Evolutionary conservation across 2,797 vertebrate genomes (phyloP).

Genomic region (Buceros bicornis): DNA sequence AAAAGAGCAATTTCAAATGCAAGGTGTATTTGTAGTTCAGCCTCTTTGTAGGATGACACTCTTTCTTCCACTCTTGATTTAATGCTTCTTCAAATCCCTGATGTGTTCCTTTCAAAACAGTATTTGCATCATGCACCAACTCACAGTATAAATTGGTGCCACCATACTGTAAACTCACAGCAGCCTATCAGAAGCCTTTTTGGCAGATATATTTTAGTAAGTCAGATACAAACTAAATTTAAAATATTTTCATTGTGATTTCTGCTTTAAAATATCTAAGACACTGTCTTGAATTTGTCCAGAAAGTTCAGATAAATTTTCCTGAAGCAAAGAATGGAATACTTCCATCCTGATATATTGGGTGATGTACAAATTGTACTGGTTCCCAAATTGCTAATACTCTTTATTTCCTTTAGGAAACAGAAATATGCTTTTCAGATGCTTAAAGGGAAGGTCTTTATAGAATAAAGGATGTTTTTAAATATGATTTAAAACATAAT

Average conservation of each 20-base stretch:
- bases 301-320: conserved; percentile 28
- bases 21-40: not conserved
- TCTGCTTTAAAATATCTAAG: conserved; percentile 34
- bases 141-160: not conserved
- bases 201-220: conserved; percentile 6
- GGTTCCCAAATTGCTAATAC: not conserved
- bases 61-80: not conserved
- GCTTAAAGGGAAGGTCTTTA: not conserved
- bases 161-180: not conserved
- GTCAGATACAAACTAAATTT: conserved; percentile 32
- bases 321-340: conserved; percentile 6
- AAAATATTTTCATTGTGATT: conserved; percentile 15
- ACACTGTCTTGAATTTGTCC: conserved; percentile 25
- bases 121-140: conserved; percentile 19
- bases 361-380: not conserved
- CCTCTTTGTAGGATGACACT: not conserved
- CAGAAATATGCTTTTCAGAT: not conserved
- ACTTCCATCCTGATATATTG: conserved; percentile 20
- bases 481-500: not conserved
- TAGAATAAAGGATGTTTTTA: not conserved
- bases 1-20: not conserved
- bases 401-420: not conserved
- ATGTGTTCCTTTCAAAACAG: not conserved
- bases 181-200: conserved; percentile 8
- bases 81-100: not conserved